Evolutionary conservation across 2,888 invertebrate genomes (phyloP), one percentile per base, ranked within the genome.

Genomic region (Folsomia manolachei): DNA sequence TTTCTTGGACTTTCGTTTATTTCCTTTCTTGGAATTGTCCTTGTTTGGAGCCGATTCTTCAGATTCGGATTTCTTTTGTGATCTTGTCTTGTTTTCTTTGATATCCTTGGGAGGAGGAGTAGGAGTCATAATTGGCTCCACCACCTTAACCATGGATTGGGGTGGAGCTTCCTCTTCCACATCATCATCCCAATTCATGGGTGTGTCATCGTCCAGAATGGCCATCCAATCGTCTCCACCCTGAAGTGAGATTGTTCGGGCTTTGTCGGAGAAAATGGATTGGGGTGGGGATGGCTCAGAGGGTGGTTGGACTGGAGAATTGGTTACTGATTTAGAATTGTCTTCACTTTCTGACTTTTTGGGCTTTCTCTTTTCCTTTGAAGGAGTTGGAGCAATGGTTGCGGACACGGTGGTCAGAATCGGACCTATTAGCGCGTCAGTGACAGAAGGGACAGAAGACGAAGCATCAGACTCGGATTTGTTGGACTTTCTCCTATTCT

Each of bases 401-500:
- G n/a, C n/a, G n/a, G n/a, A n/a, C n/a, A n/a, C n/a, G n/a, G n/a
- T n/a, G n/a, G n/a, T n/a, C n/a, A n/a, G n/a, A n/a, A n/a, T n/a
- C n/a, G n/a, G n/a, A n/a, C n/a, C n/a, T n/a, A n/a, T n/a, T n/a
- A n/a, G n/a, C n/a, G n/a, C n/a, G n/a, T n/a, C n/a, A n/a, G n/a
- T n/a, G n/a, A n/a, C n/a, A n/a, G n/a, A n/a, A n/a, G n/a, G n/a
- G n/a, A n/a, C n/a, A n/a, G n/a, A n/a, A n/a, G n/a, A n/a, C n/a
- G n/a, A n/a, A n/a, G n/a, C n/a, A n/a, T n/a, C n/a, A n/a, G n/a
- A n/a, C n/a, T n/a, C n/a, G n/a, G n/a, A n/a, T n/a, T n/a, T n/a
- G n/a, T n/a, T n/a, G 70, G 82, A 82, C 75, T 83, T 84, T 76
- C 83, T 83, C 75, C 72, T 79, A 23, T 7, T 24, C 24, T 63